Percentiles rank a stretch among this genome's conserved stretches.
Evolutionary conservation across 2,888 invertebrate genomes (phyloP).

Genomic region (Peribatodes rhomboidaria): DNA sequence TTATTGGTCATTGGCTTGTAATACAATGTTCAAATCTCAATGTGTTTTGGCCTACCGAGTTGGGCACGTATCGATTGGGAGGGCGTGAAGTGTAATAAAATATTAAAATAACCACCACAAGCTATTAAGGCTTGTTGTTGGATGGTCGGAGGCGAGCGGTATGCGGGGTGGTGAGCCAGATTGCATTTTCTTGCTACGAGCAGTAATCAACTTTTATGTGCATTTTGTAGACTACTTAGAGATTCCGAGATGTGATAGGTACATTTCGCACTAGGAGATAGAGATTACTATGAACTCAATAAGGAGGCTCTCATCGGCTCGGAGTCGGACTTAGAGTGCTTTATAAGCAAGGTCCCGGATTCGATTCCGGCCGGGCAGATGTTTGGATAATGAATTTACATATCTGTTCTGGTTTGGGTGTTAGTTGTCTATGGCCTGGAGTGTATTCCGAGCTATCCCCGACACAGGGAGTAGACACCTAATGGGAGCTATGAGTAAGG

Average conservation of each 20-base stretch:
- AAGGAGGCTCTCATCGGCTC: no score
- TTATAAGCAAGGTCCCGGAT: no score
- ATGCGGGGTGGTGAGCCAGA: constrained; percentile 64
- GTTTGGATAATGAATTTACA: no score
- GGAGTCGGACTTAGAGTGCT: no score
- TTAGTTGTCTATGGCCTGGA: no score
- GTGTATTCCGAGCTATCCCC: no score
- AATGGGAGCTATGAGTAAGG: no score
- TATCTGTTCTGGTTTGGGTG: no score
- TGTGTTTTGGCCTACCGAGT: constrained; percentile 8
- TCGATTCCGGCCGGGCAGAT: no score
- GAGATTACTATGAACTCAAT: no score
- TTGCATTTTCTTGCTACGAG: constrained; percentile 82
- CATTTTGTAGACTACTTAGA: constrained; percentile 69
- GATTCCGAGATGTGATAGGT: constrained; percentile 25
- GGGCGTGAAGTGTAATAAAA: constrained; percentile 67
- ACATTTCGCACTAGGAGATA: background rate
- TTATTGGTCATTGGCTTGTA: background rate
- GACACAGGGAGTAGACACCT: no score
- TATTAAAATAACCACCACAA: constrained; percentile 71
- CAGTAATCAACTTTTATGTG: constrained; percentile 84
- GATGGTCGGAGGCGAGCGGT: constrained; percentile 50
- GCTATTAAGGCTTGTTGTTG: constrained; percentile 67
- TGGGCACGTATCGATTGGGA: constrained; percentile 49
- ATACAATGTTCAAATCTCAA: background rate